These are phyloP conservation scores for Helicoverpa armigera DNA, from an alignment of 1,140 invertebrate species.

Conservation along the genomic window DNA sequence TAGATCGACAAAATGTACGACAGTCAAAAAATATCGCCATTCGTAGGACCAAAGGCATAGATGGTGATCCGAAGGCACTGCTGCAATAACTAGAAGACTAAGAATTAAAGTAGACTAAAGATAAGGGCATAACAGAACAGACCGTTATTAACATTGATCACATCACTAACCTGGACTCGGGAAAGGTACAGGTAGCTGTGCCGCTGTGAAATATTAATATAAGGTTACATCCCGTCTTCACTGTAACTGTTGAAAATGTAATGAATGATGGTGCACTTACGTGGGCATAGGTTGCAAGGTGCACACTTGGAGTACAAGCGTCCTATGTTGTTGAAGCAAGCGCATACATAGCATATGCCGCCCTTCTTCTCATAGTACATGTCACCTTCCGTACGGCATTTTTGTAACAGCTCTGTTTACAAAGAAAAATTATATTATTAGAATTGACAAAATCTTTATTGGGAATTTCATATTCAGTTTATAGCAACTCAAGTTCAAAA, in stretches of 20 bases:
- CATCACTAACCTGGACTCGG: not conserved
- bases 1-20: too few relatives aligned
- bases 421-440: not conserved
- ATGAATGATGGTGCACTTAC: conserved; percentile 49
- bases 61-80: too few relatives aligned
- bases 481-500: too few relatives aligned
- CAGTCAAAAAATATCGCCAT: too few relatives aligned
- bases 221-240: not conserved
- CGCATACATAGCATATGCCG: conserved; percentile 64
- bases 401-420: not conserved
- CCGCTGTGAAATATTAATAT: not conserved
- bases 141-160: not conserved
- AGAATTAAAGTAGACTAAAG: not conserved
- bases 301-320: conserved; percentile 65
- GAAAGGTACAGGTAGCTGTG: not conserved
- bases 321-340: conserved; percentile 61
- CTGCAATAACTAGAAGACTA: not conserved
- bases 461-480: not conserved
- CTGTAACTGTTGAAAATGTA: not conserved
- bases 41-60: too few relatives aligned
- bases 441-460: not conserved
- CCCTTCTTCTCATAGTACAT: conserved; percentile 62
- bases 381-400: conserved; percentile 64
- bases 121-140: not conserved
- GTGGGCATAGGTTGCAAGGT: conserved; percentile 60